Conservation (phyloP, 2,113 vertebrate species). For the Diglossa brunneiventris region DNA sequence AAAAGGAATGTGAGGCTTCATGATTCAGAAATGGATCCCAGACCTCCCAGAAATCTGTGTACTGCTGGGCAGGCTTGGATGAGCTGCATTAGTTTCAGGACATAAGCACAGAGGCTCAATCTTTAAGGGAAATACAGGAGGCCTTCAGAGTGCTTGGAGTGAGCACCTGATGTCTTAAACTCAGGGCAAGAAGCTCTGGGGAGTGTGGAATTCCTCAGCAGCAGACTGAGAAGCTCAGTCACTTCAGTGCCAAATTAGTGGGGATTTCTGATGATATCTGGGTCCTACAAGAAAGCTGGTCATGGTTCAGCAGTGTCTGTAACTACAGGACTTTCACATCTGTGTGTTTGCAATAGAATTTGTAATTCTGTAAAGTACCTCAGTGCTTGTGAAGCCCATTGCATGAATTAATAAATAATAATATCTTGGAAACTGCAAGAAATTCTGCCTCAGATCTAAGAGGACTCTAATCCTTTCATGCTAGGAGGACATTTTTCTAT, state of each 20-base stretch:
- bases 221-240: not conserved
- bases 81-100: not conserved
- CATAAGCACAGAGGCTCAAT: not conserved
- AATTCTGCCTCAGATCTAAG: not conserved
- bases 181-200: not conserved
- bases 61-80: not conserved
- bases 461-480: not conserved
- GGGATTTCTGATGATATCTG: not conserved
- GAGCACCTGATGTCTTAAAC: not conserved
- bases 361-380: not conserved
- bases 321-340: not conserved
- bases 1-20: not conserved
- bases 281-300: not conserved
- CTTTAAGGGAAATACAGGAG: not conserved
- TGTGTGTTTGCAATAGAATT: not conserved
- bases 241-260: not conserved
- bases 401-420: constrained; percentile 33
- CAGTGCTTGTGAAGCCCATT: not conserved
- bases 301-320: not conserved
- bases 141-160: not conserved
- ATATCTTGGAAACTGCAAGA: constrained; percentile 3
- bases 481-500: not conserved
- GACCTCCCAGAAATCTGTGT: not conserved
- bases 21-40: not conserved
- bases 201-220: not conserved